These are phyloP conservation scores for Chunga burmeisteri DNA, from an alignment of 2,113 vertebrate genomes.

Conservation along the genomic window DNA sequence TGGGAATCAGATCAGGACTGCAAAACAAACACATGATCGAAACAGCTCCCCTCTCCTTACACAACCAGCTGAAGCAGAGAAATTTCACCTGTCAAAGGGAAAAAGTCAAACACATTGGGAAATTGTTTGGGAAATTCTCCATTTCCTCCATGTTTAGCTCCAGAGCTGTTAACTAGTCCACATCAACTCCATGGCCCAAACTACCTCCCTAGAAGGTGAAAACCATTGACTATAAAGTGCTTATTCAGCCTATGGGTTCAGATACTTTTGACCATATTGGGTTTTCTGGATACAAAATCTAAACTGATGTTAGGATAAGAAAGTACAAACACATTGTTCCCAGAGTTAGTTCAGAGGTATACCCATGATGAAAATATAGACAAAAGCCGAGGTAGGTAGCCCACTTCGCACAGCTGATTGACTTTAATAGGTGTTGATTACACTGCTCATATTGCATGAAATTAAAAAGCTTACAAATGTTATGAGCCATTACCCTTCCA, in stretches of 20 bases:
- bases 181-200: not conserved
- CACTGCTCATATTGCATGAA: slow-evolving; percentile 83
- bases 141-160: not conserved
- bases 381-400: slow-evolving; percentile 71
- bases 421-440: slow-evolving; percentile 81
- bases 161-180: not conserved
- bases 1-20: not conserved
- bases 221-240: not conserved
- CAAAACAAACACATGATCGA: not conserved
- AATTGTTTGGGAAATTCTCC: not conserved
- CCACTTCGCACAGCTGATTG: slow-evolving; percentile 73
- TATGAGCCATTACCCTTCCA: slow-evolving; percentile 83
- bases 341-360: slow-evolving; percentile 20
- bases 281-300: not conserved
- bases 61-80: not conserved
- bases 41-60: not conserved
- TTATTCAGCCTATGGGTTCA: not conserved
- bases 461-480: slow-evolving; percentile 85
- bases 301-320: not conserved
- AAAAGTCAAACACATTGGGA: not conserved
- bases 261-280: not conserved
- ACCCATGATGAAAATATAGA: slow-evolving; percentile 54
- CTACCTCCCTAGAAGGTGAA: not conserved
- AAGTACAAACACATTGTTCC: not conserved
- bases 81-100: not conserved